Base-by-base conservation (phyloP, 1,140 invertebrate species). In the Zaprionus davidi region DNA sequence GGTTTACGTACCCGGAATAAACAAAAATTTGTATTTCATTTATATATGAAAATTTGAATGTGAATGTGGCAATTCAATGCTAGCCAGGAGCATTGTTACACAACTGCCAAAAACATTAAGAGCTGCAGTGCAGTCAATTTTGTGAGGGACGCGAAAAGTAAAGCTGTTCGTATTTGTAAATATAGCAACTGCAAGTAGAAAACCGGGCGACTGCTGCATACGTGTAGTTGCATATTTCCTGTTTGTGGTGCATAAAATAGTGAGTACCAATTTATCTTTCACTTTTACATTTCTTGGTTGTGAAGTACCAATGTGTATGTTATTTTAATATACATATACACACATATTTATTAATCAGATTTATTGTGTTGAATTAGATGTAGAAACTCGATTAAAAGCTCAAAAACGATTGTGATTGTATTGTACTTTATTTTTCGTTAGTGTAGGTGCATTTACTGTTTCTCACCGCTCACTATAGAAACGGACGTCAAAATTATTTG, bases 181-280 rank as follows among this genome's bases (percentile, higher is more conserved):
- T 68, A 56, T 51, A 64, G 53, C 59, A 64, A 63, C 46, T 51
- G 46, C 58, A 53, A 70, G 59, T 62, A 38, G 59, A 75, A 75
- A 75, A 58, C 53, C 67, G 31, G 67, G 67, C 67, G 60, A 71
- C 41, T 75, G 51, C 41, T 70, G 44, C 38, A 60, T 28, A 20
- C 20, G 20, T 20, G 20, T 20, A 63, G 71, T 38, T 71, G 67
- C 34, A 64, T 53, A 71, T 75, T 75, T 75, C 67, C 67, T 71
- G 72, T 71, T 75, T 75, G 72, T 41, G 58, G 51, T 53, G 59
- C 53, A 71, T 26, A 71, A 75, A 64, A 63, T 75, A 64, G 51
- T 71, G 51, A 53, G 67, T 64, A 20, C 59, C 67, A 58, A 71
- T 58, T 64, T 58, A 58, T 56, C 67, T 75, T 59, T 75, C 67